A percentile compares a stretch with the other conserved stretches of the same genome.
These are phyloP conservation scores for Amorpha juglandis DNA, from an alignment of 2,888 invertebrate species.

Conservation along the genomic window DNA sequence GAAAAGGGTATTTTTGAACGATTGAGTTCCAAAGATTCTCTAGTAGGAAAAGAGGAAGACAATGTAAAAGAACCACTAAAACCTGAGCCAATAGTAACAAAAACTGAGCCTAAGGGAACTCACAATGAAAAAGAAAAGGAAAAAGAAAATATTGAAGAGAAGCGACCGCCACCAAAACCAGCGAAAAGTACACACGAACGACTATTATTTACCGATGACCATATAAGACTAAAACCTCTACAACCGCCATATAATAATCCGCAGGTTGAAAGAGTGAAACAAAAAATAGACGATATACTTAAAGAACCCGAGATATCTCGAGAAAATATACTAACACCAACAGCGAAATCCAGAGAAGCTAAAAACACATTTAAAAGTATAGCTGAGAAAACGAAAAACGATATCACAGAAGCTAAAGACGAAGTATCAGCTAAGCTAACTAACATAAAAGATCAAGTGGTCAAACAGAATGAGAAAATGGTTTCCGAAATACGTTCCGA, in stretches of 20 bases:
- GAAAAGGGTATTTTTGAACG: slow-evolving; percentile 79
- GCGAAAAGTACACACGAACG: slow-evolving; percentile 45
- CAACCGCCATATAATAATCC: slow-evolving; percentile 79
- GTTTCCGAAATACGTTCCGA: slow-evolving; percentile 67
- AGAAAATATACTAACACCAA: slow-evolving; percentile 69
- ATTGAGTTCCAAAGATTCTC: slow-evolving; percentile 75
- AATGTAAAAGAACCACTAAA: slow-evolving; percentile 45
- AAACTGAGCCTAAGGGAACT: slow-evolving; percentile 38
- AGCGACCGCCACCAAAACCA: slow-evolving; percentile 51
- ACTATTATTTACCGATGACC: slow-evolving; percentile 63
- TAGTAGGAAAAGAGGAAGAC: slow-evolving; percentile 64
- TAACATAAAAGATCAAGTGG: slow-evolving; percentile 60
- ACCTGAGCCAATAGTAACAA: slow-evolving; percentile 41
- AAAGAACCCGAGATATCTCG: slow-evolving; percentile 78
- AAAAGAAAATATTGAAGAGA: slow-evolving; percentile 59
- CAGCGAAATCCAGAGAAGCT: slow-evolving; percentile 56
- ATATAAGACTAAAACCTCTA: slow-evolving; percentile 68
- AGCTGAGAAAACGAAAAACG: slow-evolving; percentile 59
- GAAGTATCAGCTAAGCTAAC: slow-evolving; percentile 55
- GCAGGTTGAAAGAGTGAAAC: slow-evolving; percentile 76
- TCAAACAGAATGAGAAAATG: slow-evolving; percentile 60
- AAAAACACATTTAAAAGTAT: slow-evolving; percentile 56
- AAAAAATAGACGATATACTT: slow-evolving; percentile 77
- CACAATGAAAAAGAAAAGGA: slow-evolving; percentile 28
- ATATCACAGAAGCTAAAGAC: slow-evolving; percentile 57